Base-by-base conservation (phyloP, 1,140 invertebrate genomes). In the Procambarus virginalis region DNA sequence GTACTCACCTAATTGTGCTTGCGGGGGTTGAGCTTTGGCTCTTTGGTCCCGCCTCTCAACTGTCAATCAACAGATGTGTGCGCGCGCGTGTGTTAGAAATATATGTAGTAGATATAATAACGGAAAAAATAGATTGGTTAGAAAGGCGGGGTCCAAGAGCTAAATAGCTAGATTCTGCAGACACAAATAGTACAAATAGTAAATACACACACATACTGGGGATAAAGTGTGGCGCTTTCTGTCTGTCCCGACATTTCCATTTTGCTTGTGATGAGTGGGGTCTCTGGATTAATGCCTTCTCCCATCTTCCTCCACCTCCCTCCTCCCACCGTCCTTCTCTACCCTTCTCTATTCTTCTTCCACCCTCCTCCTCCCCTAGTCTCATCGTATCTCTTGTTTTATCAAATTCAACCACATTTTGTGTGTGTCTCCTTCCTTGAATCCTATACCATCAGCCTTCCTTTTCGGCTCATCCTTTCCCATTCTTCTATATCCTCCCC, bases 241-340 rank as follows among this genome's bases (percentile, higher is more conserved):
- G 34, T 73, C 68, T 51, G 20, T 84, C 73, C 64, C 60, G 64
- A 73, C 64, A 22, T 84, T 84, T 84, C 81, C 81, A 84, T 84
- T 84, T 84, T 68, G 34, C 60, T 9, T 34, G 81, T 84, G 81
- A 84, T 84, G 48, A 84, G 81, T 84, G 81, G n/a, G n/a, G 14
- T 64, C 73, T 64, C 45, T 49, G 64, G 81, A 64, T 68, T 68
- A 68, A 68, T 68, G 12, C 64, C 20, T 17, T 2, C 17, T 17
- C 64, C 0, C 17, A 10, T 17, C 64, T 68, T 17, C 4, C 64
- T 20, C 17, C 17, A 10, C 20, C 9, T 20, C 10, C 17, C 64
- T 68, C 17, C 3, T 4, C 17, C 64, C 20, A 17, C 64, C 2
- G 10, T 68, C 20, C 64, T 17, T 20, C 14, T 17, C 20, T 68